A percentile compares a stretch with the other conserved stretches of the same genome.
Evolutionary conservation across 2,797 vertebrate species (phyloP).

Genomic region (Paratrypauchen microcephalus): DNA sequence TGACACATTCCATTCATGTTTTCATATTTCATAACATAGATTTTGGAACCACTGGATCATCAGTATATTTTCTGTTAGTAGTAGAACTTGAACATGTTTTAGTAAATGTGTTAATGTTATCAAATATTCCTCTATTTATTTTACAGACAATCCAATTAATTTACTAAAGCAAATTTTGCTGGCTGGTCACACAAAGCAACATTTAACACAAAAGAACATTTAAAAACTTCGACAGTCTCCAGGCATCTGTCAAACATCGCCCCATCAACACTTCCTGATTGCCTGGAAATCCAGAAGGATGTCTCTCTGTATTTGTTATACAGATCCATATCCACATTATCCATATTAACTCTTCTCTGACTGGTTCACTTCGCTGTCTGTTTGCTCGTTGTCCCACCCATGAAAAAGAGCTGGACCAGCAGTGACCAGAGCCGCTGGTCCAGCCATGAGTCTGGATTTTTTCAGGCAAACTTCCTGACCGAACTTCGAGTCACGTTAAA

Average conservation of each 20-base stretch:
- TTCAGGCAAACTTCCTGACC: too few species aligned
- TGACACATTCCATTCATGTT: neutral
- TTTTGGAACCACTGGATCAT: neutral
- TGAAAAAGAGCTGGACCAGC: too few species aligned
- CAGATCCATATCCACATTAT: too few species aligned
- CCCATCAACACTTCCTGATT: constrained; percentile 42
- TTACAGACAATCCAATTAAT: neutral
- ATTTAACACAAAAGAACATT: neutral
- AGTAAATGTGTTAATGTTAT: neutral
- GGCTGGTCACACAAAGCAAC: neutral
- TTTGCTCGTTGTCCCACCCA: too few species aligned
- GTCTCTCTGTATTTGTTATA: too few species aligned
- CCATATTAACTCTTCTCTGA: too few species aligned
- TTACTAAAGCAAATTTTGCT: neutral
- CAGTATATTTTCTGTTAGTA: neutral
- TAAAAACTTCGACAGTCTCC: constrained; percentile 13
- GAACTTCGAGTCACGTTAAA: neutral
- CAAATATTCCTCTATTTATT: neutral
- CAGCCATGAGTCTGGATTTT: too few species aligned
- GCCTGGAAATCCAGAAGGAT: too few species aligned
- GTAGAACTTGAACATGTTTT: too few species aligned
- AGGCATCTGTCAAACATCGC: constrained; percentile 8
- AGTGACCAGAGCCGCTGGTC: too few species aligned
- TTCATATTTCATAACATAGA: neutral
- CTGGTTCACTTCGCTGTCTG: too few species aligned